Evolutionary conservation across 37 sponge, comb jelly and placozoan genomes (phyloP), one percentile per base, ranked within the genome.

Genomic region (Ephydatia muelleri): DNA sequence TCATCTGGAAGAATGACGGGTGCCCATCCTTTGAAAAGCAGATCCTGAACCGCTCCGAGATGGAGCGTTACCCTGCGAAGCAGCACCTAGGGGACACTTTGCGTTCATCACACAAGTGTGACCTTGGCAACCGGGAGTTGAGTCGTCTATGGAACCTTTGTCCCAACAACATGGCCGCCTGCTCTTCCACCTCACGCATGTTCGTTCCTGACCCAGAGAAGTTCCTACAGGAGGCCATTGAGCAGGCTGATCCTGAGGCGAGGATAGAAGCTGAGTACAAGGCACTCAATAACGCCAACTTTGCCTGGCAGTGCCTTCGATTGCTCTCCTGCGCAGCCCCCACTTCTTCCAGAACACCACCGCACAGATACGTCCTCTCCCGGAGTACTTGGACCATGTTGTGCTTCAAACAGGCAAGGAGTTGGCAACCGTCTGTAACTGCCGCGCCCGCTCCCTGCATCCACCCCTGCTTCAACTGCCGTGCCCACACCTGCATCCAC

Each of bases 1-100:
- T 95, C 32, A 72, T 37, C n/a, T 98, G 99, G 99, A 98, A 98
- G 88, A 98, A 98, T 73, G 99, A 96, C 27, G 93, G 97, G 25
- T 98, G 99, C 76, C 95, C 93, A 5, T 91, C 96, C 5, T 90
- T 87, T 31, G 86, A 86, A 39, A 79, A 81, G 19, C 36, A 33
- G 32, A 65, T 84, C 21, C 74, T 70, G 34, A 38, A 68, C 3
- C 48, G 47, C 16, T 5, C 38, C 0, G 64, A 82, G 31, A 36
- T 28, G 25, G 43, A 30, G 21, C 84, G 80, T n/a, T 25, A 70
- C 35, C 74, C 65, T 8, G 22, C 25, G 30, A 57, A 31, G 70
- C 34, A 82, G 23, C 83, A 83, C 28, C 30, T 79, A 5, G 87
- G 87, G 8, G 87, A 81, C 33, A 30, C 21, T 19, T 21, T 34